Base-by-base conservation (phyloP, 2,797 vertebrate genomes). In the Parambassis ranga region DNA sequence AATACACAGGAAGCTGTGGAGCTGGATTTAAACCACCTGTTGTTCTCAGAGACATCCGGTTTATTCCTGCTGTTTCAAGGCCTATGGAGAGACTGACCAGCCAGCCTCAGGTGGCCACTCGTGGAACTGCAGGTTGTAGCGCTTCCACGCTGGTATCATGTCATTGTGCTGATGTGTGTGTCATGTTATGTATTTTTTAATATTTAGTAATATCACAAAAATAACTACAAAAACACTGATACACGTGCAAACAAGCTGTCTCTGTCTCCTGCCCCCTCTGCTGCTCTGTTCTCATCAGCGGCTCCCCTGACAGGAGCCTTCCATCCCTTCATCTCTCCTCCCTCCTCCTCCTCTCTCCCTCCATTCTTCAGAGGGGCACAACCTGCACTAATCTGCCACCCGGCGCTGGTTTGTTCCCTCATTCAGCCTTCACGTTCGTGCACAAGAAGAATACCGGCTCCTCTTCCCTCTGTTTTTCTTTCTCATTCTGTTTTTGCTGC, bases 371-470 rank as follows among this genome's bases (percentile, higher is more conserved):
- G 41, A 71, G 57, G 64, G 75, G 68, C 75, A 66, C 67, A 71
- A 41, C 55, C 56, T 33, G 36, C 52, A 52, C 71, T 65, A 64
- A 83, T 83, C 71, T 11, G 51, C 72, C 74, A 64, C 76, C 82
- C 71, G 56, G 78, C 51, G 33, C 69, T 63, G 58, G 19, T 38
- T 22, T 13, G 14, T 55, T 77, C 75, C 62, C 78, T 52, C 74
- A 26, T 44, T 74, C 71, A 32, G 53, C 53, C 71, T 65, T 63
- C 61, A 80, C 58, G 26, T 85, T 70, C 24, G 33, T 79, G 81
- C 72, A 81, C 71, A 77, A 82, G 72, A 81, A 83, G 75, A 84
- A 87, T 85, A 73, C 68, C 5, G 26, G 63, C 65, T 82, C 48
- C 65, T 64, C 71, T 59, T 59, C 61, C 10, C 81, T 76, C 73